Evolutionary conservation across 1,140 invertebrate genomes (phyloP), one percentile per base, ranked within the genome.

Genomic region (Pseudomyrmex dendroicus): DNA sequence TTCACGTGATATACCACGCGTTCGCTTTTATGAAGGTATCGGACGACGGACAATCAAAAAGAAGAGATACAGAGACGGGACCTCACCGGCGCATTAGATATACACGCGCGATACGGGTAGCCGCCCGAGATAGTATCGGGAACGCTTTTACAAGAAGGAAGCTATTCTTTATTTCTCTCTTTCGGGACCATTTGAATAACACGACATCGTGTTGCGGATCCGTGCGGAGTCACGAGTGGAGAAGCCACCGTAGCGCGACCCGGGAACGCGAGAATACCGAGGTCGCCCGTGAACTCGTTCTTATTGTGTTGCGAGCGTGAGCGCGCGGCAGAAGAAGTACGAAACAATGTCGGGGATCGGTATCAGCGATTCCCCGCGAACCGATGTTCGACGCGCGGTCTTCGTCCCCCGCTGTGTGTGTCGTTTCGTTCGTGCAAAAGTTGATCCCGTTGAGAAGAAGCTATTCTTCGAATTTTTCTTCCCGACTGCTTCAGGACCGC

Each of bases 101-200:
- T 89, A 86, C 80, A 85, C 59, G 67, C 62, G 62, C 83, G 88
- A 90, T 90, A 83, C 72, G n/a, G 74, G 46, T 52, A 80, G 64
- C 57, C 25, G 64, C 57, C 25, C 66, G 48, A 78, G 87, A 89
- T 90, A 87, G 56, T 78, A 88, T 88, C 84, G 73, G 35, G 54
- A 48, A n/a, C 54, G 57, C 80, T 70, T 89, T 70, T 86, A 83
- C 82, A 72, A 82, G 82, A 12, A 73, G 59, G 68, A 50, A 50
- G 50, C 78, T 63, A 64, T 73, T 73, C 64, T 67, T 84, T 84
- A 59, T 64, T 83, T 66, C 62, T 86, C 57, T 61, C 68, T 74
- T 61, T 84, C 73, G 48, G 59, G 62, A 57, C 56, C 70, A 89
- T 89, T 90, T 90, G 87, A 90, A 89, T 90, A 90, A 89, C 82